Percentiles rank a stretch among this genome's conserved stretches.
phyloP scores from a whole-genome alignment of 1,140 invertebrate species.

The Tigriopus japonicus region DNA sequence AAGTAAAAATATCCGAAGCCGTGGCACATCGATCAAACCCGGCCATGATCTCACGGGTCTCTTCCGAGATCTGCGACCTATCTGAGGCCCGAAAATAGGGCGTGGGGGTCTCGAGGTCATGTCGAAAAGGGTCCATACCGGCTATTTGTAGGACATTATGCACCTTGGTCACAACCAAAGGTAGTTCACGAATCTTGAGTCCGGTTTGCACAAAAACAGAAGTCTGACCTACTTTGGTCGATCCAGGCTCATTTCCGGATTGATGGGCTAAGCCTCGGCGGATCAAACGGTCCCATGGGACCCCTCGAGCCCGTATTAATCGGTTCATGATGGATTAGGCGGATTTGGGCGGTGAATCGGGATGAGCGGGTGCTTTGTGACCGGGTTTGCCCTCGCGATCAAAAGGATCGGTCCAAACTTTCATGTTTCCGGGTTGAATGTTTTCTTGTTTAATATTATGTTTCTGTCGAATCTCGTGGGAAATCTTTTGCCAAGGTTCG shows the following conservation, averaged over 20 bases:
- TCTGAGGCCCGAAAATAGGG: too few species aligned
- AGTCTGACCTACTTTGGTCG: background rate
- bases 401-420: constrained; percentile 47
- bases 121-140: too few species aligned
- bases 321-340: background rate
- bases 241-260: background rate
- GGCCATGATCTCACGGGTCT: background rate
- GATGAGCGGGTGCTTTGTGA: background rate
- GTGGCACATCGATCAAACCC: background rate
- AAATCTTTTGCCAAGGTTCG: constrained; percentile 7
- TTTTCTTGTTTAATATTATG: constrained; percentile 39
- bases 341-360: background rate
- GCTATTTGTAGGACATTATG: background rate
- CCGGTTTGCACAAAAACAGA: constrained; percentile 10
- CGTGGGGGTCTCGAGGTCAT: too few species aligned
- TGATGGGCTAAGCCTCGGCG: too few species aligned
- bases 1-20: background rate
- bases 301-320: too few species aligned
- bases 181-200: constrained; percentile 10
- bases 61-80: background rate
- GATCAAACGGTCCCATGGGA: too few species aligned
- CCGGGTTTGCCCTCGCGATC: constrained; percentile 19
- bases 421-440: constrained; percentile 50
- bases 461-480: constrained; percentile 28
- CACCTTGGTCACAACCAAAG: constrained; percentile 9